Conservation (phyloP, 2,797 vertebrate species). For the Pygocentrus nattereri region DNA sequence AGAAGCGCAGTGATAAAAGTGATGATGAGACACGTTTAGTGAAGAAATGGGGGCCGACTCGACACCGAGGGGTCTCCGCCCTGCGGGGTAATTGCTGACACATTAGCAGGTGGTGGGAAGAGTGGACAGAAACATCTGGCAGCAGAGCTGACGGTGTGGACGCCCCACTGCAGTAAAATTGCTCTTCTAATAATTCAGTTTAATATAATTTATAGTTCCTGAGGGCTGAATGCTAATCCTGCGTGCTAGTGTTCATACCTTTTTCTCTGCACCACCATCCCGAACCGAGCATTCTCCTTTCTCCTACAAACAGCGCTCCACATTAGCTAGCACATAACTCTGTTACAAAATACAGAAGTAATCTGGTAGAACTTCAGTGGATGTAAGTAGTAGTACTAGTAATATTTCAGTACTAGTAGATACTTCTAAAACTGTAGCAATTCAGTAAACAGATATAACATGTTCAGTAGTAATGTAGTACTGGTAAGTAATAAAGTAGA, state of each 20-base stretch:
- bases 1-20: background rate
- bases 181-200: background rate
- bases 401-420: background rate
- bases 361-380: background rate
- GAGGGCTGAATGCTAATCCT: background rate
- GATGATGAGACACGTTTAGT: constrained; percentile 14
- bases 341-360: background rate
- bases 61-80: background rate
- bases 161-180: too few relatives aligned
- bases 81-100: background rate
- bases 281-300: background rate
- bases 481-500: too few relatives aligned
- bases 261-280: background rate
- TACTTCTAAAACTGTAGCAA: too few relatives aligned
- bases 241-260: background rate
- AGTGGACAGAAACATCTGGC: background rate
- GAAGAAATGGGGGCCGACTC: background rate
- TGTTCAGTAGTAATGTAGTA: too few relatives aligned
- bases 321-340: background rate
- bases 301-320: background rate
- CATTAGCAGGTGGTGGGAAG: background rate
- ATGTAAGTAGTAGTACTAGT: background rate
- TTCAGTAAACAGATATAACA: too few relatives aligned
- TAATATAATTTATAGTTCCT: background rate
- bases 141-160: background rate